A percentile compares a stretch with the other conserved stretches of the same genome.
These are phyloP conservation scores for Panthera uncia DNA, from an alignment of 2,113 vertebrate genomes.

Conservation along the genomic window DNA sequence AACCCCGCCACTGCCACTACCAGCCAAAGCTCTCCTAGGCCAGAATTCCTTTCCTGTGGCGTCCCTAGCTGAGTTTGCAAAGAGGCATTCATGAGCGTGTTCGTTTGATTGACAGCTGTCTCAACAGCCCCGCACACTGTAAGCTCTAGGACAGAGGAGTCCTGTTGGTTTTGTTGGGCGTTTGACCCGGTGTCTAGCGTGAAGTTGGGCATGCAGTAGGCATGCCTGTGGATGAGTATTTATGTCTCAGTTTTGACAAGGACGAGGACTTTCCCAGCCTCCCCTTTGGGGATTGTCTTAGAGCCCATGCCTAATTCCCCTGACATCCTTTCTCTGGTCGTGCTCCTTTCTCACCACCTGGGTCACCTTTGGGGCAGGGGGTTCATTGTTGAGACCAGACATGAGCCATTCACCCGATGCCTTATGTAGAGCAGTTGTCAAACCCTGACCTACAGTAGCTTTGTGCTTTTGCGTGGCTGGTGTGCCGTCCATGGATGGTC, in stretches of 20 bases:
- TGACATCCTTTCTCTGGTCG: background rate
- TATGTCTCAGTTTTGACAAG: background rate
- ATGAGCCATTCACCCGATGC: fast-evolving
- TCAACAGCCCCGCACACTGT: background rate
- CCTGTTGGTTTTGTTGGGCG: background rate
- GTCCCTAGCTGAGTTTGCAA: background rate
- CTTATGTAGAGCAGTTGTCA: background rate
- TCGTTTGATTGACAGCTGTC: background rate
- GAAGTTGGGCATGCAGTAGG: fast-evolving
- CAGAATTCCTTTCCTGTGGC: background rate
- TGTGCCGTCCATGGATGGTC: background rate
- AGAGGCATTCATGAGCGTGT: fast-evolving
- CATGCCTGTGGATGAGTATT: background rate
- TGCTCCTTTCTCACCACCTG: fast-evolving
- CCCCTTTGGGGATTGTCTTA: background rate
- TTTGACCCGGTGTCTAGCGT: background rate
- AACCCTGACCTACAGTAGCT: background rate
- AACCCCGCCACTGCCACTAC: too few relatives aligned
- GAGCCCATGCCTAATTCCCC: background rate
- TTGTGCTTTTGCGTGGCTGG: background rate
- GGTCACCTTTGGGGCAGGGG: background rate
- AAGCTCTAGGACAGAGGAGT: background rate
- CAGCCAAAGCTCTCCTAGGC: background rate
- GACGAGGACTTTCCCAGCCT: background rate
- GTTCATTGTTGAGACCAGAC: background rate